Evolutionary conservation across 30 jellyfish, hydroid and myxozoan genomes (phyloP).

Genomic region (Cassiopea xamachana): DNA sequence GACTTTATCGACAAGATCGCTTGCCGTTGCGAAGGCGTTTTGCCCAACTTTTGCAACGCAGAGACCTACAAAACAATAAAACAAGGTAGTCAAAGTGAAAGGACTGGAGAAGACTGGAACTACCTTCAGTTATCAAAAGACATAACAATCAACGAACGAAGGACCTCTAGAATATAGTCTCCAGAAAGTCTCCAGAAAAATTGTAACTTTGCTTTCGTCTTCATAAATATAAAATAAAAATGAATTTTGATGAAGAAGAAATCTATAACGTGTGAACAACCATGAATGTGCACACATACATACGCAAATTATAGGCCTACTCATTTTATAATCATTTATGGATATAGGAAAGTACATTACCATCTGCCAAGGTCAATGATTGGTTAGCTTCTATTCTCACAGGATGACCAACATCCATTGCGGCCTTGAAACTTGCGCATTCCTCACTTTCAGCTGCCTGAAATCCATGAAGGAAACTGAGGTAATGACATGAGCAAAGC

Average conservation of each 20-base stretch:
- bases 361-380: constrained; percentile 96
- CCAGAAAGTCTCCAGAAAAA: too few species aligned
- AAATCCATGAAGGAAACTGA: neutral
- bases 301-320: too few species aligned
- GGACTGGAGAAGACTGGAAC: too few species aligned
- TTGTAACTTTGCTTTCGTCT: too few species aligned
- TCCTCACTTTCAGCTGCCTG: constrained; percentile 96
- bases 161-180: too few species aligned
- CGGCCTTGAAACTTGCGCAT: constrained; percentile 98
- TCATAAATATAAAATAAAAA: too few species aligned
- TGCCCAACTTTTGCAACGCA: constrained; percentile 98
- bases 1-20: constrained; percentile 83
- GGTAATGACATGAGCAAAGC: neutral
- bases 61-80: constrained; percentile 69
- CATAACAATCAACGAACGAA: too few species aligned
- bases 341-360: constrained; percentile 22
- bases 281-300: too few species aligned
- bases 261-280: too few species aligned
- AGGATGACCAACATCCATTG: constrained; percentile 96
- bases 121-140: too few species aligned
- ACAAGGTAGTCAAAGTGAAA: too few species aligned
- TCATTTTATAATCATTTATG: neutral
- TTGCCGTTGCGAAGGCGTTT: constrained; percentile 87
- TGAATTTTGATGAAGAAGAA: too few species aligned
- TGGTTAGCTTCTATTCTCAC: constrained; percentile 92